Conservation (phyloP, 2,888 invertebrate species). For the Branchinecta sandiegonensis region DNA sequence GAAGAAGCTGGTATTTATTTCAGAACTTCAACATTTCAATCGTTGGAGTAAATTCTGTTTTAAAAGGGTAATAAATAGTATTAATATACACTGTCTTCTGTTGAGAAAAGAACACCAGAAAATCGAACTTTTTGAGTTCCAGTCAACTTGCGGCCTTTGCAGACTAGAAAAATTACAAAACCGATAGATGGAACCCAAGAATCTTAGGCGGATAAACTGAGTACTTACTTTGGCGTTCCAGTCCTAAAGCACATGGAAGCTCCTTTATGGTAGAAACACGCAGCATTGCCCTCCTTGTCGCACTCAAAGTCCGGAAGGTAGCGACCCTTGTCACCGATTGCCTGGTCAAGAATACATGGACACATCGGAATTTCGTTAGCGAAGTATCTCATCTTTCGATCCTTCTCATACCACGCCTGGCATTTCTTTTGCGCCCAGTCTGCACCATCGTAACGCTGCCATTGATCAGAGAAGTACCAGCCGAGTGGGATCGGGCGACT, state of each 20-base stretch:
- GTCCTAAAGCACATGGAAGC: constrained; percentile 85
- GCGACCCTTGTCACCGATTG: constrained; percentile 76
- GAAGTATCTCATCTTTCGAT: constrained; percentile 66
- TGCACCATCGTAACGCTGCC: constrained; percentile 61
- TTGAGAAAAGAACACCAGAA: too few relatives aligned
- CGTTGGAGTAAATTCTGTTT: too few relatives aligned
- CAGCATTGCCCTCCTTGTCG: constrained; percentile 71
- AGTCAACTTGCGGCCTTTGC: too few relatives aligned
- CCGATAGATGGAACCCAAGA: too few relatives aligned
- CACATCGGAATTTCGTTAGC: constrained; percentile 62
- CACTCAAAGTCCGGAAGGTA: constrained; percentile 79
- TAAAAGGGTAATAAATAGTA: too few relatives aligned
- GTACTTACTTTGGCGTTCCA: constrained; percentile 67
- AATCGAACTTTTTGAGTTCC: too few relatives aligned
- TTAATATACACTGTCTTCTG: too few relatives aligned
- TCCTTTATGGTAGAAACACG: constrained; percentile 73
- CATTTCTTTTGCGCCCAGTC: constrained; percentile 73
- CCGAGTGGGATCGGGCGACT: constrained; percentile 77
- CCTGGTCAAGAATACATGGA: constrained; percentile 82
- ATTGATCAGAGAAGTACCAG: constrained; percentile 84
- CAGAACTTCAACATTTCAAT: too few relatives aligned
- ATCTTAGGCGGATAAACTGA: too few relatives aligned
- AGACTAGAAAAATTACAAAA: too few relatives aligned
- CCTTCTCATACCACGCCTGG: constrained; percentile 75
- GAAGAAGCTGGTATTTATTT: too few relatives aligned